Evolutionary conservation across 2,113 vertebrate species (phyloP).

Genomic region (Ranitomeya variabilis): DNA sequence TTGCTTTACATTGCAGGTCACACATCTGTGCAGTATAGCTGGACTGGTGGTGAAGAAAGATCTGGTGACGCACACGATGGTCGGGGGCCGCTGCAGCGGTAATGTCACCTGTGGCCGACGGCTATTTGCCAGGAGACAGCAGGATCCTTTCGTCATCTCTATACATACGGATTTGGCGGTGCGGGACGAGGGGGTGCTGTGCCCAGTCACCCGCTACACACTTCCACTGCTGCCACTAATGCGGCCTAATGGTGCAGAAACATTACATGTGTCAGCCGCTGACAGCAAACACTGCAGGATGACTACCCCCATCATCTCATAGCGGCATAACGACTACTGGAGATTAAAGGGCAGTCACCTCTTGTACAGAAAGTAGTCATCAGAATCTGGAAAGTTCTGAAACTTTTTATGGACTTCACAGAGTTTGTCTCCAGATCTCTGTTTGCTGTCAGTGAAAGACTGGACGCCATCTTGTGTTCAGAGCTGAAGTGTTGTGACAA

Average conservation of each 20-base stretch:
- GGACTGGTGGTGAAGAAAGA: too few species aligned
- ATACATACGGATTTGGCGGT: not conserved
- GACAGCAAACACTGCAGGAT: not conserved
- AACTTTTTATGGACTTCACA: not conserved
- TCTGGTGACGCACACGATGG: too few species aligned
- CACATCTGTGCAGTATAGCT: too few species aligned
- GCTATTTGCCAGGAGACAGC: constrained; percentile 11
- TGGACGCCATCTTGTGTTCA: too few species aligned
- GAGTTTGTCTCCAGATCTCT: not conserved
- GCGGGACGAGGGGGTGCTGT: not conserved
- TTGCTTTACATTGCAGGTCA: not conserved
- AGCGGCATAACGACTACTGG: not conserved
- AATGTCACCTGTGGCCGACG: not conserved
- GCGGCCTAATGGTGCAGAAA: constrained; percentile 41
- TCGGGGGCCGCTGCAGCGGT: too few species aligned
- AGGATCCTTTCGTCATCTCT: not conserved
- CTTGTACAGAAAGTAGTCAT: too few species aligned
- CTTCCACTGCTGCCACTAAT: not conserved
- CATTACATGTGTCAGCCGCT: not conserved
- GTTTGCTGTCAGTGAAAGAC: too few species aligned
- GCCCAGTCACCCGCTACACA: not conserved
- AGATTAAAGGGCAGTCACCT: not conserved
- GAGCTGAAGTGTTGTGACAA: too few species aligned
- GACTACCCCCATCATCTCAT: not conserved
- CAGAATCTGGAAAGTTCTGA: too few species aligned